Evolutionary conservation across 2,113 vertebrate genomes (phyloP), one percentile per base, ranked within the genome.

Genomic region (Arenaria interpres): DNA sequence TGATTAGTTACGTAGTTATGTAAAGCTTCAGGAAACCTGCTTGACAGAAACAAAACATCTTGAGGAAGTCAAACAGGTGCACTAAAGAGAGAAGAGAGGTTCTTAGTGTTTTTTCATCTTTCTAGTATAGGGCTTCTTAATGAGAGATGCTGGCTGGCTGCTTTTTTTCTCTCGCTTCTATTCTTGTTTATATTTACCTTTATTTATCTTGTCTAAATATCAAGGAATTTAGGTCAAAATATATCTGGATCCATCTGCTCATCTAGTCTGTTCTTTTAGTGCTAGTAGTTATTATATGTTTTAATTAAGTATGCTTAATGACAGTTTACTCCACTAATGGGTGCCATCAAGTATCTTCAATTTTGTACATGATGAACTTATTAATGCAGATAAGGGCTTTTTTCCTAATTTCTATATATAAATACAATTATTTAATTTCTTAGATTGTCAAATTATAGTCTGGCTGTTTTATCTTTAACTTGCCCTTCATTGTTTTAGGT

Each of bases 141-240:
- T 93, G 73, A 93, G 39, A 75, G 75, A 50, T 2, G n/a, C 43
- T 85, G 32, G 35, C 28, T 83, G 77, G 32, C 67, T 91, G 32
- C 9, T 45, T 91, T 86, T 77, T 77, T 90, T 90, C 23, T 83
- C 39, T 91, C 60, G 17, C 48, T 83, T 53, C 46, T 94, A 69
- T 88, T 91, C 74, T 88, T 97, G 85, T 96, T 95, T 95, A 86
- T 95, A 81, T 96, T 96, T 94, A 94, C 95, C 95, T 96, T 96
- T 91, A 85, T 87, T 87, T 92, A 85, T 92, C 85, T 77, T 90
- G 83, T 92, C 2, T 67, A 93, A 96, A 90, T 93, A 96, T 18
- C 54, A 86, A 88, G 82, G 86, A 95, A 90, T 94, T 82, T 91
- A 90, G 79, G 90, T 95, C 92, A 96, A 86, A 95, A 94, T 86